Evolutionary conservation across 2,113 vertebrate species (phyloP), one percentile per base, ranked within the genome.

Genomic region (Elachura formosa): DNA sequence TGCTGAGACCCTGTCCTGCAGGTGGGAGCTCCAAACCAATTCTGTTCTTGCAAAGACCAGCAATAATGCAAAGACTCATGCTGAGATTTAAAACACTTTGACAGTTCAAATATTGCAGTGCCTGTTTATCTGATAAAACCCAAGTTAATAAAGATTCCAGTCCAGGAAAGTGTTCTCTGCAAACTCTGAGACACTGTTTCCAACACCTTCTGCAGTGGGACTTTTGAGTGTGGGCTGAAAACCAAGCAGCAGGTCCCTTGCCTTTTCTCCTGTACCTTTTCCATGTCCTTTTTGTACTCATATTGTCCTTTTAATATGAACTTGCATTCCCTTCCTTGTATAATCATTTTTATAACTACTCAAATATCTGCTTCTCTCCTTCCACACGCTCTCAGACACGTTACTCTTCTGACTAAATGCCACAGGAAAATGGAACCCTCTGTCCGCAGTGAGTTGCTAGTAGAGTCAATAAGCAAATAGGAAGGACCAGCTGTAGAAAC

Each of bases 381-480:
- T 92, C 61, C 84, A 84, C 36, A 78, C 36, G 75, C 52, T 82
- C 81, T 76, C 54, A 71, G 76, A 67, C 13, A 61, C 61, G 49
- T 87, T 40, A 72, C 48, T 82, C 58, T 41, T 49, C 73, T 61
- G 75, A 91, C 51, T 77, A 84, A 92, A 88, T 66, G 64, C 43
- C 80, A 80, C 38, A 86, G 59, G 79, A 88, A 94, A 95, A 93
- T 45, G 26, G 72, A 96, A 91, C 63, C 48, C 23, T 56, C 78
- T 64, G 58, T 87, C 63, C 80, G 59, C 62, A 88, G 83, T 43
- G 55, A 85, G 67, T 36, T 88, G 38, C 79, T 51, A 69, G 69
- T 36, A 84, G 72, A 92, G 79, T 90, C 84, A 93, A 75, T 72
- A 94, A 95, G 93, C 85, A 92, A 94, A 94, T 12, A 93, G 63